Base-by-base conservation (phyloP, 2,113 vertebrate genomes). In the Thalassoma bifasciatum region DNA sequence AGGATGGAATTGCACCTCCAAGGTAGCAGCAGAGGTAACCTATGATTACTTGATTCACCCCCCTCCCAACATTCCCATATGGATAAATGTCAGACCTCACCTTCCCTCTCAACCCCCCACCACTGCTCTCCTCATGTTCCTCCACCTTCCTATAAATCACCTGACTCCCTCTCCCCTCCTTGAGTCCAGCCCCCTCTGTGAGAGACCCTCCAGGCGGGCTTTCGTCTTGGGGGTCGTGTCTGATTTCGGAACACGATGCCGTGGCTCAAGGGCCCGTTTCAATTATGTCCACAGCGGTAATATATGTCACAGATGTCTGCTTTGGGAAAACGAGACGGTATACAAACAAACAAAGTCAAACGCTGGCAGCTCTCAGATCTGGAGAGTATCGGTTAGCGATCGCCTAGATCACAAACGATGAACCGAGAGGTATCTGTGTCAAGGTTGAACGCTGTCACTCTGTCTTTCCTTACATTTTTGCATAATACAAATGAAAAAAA, bases 1-100 rank as follows among this genome's bases (percentile, higher is more conserved):
- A 40, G 79, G 84, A 88, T 92, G 86, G 73, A 84, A 83, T 92
- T 91, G 90, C 88, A 92, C 91, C 90, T 91, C 82, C 85, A 79
- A 91, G 90, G 87, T 91, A 91, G 84, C 75, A 61, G 49, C 72
- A 63, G 69, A 83, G 74, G 79, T 79, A 84, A 80, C 87, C 80
- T 85, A 19, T 86, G 81, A 90, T 90, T 80, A 89, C 82, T 84
- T 69, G 59, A 77, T 80, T 79, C 59, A 47, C 74, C 49, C 7
- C 12, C 57, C 50, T 30, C 17, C 44, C 61, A 54, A 67, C 82
- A 85, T 86, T 90, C 67, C 81, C 79, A 26, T 81, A 84, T 80
- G 78, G 80, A 87, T 86, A 78, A 77, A 81, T 88, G 82, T 87
- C 82, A 79, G 53, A 76, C 75, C 42, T 75, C 75, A 63, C 52